phyloP scores from a whole-genome alignment of 1,140 invertebrate genomes.

The Lineus longissimus region DNA sequence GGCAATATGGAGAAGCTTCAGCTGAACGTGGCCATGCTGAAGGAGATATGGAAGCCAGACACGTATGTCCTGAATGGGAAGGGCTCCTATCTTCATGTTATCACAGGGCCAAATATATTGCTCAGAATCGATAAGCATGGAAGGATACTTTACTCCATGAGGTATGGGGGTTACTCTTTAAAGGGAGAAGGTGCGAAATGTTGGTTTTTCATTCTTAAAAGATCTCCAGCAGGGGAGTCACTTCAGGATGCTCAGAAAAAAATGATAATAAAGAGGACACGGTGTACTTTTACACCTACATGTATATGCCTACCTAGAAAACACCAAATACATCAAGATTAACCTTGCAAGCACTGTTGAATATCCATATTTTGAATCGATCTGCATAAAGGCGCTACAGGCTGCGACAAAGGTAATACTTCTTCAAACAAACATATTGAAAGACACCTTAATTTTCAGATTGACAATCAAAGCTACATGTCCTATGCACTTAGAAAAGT shows the following conservation, averaged over 20 bases:
- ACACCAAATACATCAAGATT: no score
- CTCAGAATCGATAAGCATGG: conserved; percentile 45
- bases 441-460: no score
- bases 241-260: not conserved
- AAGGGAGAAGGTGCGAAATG: not conserved
- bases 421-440: no score
- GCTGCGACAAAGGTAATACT: no score
- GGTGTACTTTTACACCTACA: no score
- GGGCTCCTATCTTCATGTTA: conserved; percentile 52
- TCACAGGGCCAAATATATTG: conserved; percentile 51
- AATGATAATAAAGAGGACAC: no score
- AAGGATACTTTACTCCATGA: conserved; percentile 43
- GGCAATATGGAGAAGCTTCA: conserved; percentile 28
- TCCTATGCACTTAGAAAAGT: conserved; percentile 89
- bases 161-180: conserved; percentile 23
- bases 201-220: not conserved
- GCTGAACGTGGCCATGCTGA: conserved; percentile 36
- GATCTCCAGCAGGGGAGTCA: not conserved
- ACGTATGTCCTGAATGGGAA: conserved; percentile 55
- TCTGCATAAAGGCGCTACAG: no score
- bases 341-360: no score
- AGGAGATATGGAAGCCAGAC: conserved; percentile 45
- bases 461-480: conserved; percentile 79
- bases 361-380: no score
- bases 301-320: no score